These are phyloP conservation scores for Rhopilema esculentum DNA, from an alignment of 30 jellyfish, hydroid and myxozoan species.

Conservation along the genomic window DNA sequence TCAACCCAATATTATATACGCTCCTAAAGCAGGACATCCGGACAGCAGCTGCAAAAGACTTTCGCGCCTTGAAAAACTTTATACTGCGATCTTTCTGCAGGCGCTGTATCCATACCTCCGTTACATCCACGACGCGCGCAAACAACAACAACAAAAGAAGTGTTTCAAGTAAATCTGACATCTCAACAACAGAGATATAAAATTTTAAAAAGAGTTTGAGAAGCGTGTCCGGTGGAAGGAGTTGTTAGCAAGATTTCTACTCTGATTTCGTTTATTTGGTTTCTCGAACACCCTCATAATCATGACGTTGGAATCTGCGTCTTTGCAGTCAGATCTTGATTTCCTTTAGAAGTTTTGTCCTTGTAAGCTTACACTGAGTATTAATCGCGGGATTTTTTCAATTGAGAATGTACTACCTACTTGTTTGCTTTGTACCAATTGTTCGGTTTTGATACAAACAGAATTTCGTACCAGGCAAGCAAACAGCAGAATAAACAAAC, in stretches of 20 bases:
- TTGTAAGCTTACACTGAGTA: not conserved
- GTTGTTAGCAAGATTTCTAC: too few relatives aligned
- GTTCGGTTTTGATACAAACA: not conserved
- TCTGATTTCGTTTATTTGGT: too few relatives aligned
- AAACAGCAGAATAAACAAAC: not conserved
- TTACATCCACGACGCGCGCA: too few relatives aligned
- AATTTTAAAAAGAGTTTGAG: too few relatives aligned
- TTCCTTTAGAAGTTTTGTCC: not conserved
- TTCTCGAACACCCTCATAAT: too few relatives aligned
- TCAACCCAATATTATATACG: conserved; percentile 36
- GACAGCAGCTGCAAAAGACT: conserved; percentile 1
- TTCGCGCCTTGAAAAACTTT: not conserved
- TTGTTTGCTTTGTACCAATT: not conserved
- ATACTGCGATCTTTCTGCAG: not conserved
- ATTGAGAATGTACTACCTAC: not conserved
- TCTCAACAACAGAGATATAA: not conserved
- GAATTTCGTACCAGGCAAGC: not conserved
- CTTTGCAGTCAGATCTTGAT: not conserved
- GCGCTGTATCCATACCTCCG: too few relatives aligned
- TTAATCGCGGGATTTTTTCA: not conserved
- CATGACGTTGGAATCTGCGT: too few relatives aligned
- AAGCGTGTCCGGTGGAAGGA: too few relatives aligned
- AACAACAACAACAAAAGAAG: not conserved
- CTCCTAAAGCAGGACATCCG: conserved; percentile 17
- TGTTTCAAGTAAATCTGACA: not conserved